phyloP scores from a whole-genome alignment of 2,113 vertebrate genomes.

The Malurus melanocephalus region DNA sequence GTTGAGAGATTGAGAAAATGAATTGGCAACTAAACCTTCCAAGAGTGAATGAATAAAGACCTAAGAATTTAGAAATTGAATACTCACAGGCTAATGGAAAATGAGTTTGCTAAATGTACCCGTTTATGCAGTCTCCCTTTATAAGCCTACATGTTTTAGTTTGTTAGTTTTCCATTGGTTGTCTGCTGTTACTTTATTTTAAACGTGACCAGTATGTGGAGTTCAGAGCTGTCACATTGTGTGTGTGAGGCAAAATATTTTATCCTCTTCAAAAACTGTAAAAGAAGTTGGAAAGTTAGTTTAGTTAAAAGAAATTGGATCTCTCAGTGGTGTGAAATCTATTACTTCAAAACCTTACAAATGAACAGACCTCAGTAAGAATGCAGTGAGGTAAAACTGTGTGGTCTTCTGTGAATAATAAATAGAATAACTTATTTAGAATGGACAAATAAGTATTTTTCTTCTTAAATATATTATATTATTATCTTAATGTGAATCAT shows the following conservation, averaged over 20 bases:
- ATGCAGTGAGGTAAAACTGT: neutral
- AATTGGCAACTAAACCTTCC: constrained; percentile 1
- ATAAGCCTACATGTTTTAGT: neutral
- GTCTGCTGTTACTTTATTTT: neutral
- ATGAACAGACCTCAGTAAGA: neutral
- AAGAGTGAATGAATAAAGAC: constrained; percentile 3
- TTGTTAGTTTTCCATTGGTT: neutral
- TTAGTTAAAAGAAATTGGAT: neutral
- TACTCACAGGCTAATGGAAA: neutral
- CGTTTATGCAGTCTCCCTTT: neutral
- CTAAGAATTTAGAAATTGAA: neutral
- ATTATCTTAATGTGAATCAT: neutral
- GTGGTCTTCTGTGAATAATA: neutral
- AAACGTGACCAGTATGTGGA: neutral
- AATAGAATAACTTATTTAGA: neutral
- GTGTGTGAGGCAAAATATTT: neutral
- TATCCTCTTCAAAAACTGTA: neutral
- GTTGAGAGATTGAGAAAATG: constrained; percentile 12
- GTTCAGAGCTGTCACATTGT: neutral
- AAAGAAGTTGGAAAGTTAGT: neutral
- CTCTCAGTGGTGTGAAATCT: neutral
- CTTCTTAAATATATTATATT: neutral
- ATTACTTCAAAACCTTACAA: neutral
- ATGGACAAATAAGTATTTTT: neutral
- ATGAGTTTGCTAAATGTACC: neutral